These are phyloP conservation scores for Mastomys natalensis DNA, from an alignment of 2,113 vertebrate species.

Conservation along the genomic window DNA sequence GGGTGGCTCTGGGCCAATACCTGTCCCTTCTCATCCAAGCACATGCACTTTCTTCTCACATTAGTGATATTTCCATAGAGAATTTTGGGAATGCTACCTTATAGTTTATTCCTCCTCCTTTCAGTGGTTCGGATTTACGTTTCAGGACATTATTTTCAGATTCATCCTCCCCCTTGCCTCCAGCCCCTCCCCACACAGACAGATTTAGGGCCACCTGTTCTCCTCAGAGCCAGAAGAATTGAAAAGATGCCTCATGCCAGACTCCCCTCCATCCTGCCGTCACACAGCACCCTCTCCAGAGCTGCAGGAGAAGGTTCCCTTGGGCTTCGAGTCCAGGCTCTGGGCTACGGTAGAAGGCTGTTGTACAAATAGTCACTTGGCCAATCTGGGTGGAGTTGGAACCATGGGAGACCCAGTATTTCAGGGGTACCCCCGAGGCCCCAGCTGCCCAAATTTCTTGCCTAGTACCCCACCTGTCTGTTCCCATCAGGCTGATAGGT, in stretches of 20 bases:
- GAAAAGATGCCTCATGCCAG: constrained; percentile 55
- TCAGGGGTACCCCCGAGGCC: background rate
- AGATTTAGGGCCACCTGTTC: constrained; percentile 77
- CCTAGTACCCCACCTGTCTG: background rate
- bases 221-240: constrained; percentile 57
- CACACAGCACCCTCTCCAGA: constrained; percentile 40
- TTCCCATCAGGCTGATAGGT: background rate
- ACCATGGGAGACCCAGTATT: background rate
- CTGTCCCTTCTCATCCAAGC: background rate
- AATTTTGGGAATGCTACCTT: constrained; percentile 55
- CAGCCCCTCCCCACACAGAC: constrained; percentile 29
- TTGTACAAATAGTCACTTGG: background rate
- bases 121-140: constrained; percentile 13
- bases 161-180: constrained; percentile 42
- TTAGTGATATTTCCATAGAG: constrained; percentile 4
- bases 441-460: too few species aligned
- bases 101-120: constrained; percentile 30
- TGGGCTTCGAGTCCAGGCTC: background rate
- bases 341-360: background rate
- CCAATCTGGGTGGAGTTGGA: background rate
- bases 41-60: constrained; percentile 21
- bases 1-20: background rate
- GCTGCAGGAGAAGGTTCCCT: background rate
- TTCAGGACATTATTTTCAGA: constrained; percentile 72
- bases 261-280: background rate